Conservation (phyloP, 2,888 invertebrate genomes). For the Eupsilia transversa region DNA sequence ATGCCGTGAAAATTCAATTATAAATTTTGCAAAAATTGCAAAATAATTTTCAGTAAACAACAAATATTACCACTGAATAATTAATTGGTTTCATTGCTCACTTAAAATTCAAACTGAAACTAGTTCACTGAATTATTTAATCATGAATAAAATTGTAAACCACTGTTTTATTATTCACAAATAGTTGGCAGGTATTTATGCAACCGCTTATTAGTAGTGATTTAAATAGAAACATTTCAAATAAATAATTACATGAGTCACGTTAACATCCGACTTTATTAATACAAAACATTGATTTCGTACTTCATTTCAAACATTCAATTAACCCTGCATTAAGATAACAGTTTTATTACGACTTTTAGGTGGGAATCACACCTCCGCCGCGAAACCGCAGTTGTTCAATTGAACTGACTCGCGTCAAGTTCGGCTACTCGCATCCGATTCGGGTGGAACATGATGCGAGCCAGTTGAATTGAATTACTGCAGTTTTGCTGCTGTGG, state of each 20-base stretch:
- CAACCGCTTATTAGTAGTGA: conserved; percentile 2
- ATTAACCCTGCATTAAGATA: conserved; percentile 42
- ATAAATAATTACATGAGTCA: conserved; percentile 17
- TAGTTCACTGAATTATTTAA: conserved; percentile 34
- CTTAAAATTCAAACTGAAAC: conserved; percentile 25
- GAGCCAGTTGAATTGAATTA: too few species aligned
- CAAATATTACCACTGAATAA: conserved; percentile 8
- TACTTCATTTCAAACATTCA: conserved; percentile 46
- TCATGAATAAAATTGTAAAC: conserved; percentile 23
- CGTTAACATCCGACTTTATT: not conserved
- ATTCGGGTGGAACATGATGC: too few species aligned
- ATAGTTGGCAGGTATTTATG: conserved; percentile 28
- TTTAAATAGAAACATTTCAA: conserved; percentile 7
- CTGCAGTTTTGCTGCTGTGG: too few species aligned
- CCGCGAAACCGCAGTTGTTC: too few species aligned
- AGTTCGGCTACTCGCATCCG: too few species aligned
- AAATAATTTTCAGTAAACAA: not conserved
- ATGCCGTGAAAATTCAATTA: not conserved
- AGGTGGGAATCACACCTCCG: too few species aligned
- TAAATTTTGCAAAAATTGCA: not conserved
- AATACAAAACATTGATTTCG: conserved; percentile 18
- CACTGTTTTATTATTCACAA: conserved; percentile 40
- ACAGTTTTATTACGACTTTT: conserved; percentile 45
- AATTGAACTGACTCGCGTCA: too few species aligned
- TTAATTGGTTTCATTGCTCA: conserved; percentile 10